Conservation (phyloP, 2,888 invertebrate species). For the Oscheius sp. region DNA sequence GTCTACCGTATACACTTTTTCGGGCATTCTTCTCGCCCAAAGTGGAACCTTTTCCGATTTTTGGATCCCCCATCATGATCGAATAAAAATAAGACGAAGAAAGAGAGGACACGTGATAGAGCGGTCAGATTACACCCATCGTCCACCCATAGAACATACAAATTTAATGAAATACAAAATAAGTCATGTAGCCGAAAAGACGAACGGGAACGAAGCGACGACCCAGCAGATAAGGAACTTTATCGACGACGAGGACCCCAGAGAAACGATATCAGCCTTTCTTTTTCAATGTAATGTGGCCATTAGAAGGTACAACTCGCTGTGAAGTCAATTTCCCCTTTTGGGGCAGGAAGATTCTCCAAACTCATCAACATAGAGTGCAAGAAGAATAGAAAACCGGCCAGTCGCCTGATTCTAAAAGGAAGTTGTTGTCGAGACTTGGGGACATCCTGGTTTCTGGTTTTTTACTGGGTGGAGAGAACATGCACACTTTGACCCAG, state of each 20-base stretch:
- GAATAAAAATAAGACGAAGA: background rate
- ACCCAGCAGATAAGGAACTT: background rate
- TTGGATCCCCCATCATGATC: background rate
- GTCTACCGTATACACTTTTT: too few species aligned
- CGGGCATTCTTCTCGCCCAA: too few species aligned
- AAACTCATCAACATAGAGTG: background rate
- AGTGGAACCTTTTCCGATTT: conserved; percentile 2
- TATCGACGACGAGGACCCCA: background rate
- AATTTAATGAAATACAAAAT: too few species aligned
- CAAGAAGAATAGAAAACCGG: background rate
- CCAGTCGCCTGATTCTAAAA: background rate
- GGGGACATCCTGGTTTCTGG: too few species aligned
- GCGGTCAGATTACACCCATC: conserved; percentile 19
- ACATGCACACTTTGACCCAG: too few species aligned
- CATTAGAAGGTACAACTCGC: too few species aligned
- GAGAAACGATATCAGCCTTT: background rate
- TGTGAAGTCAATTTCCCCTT: too few species aligned
- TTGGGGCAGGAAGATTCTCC: too few species aligned
- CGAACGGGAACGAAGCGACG: conserved; percentile 2
- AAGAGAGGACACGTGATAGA: conserved; percentile 29
- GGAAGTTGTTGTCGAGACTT: too few species aligned
- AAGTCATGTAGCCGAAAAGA: background rate
- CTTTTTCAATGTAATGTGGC: too few species aligned
- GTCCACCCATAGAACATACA: conserved; percentile 31
- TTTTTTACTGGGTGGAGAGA: too few species aligned